Evolutionary conservation across 2,888 invertebrate species (phyloP).

Genomic region (Eurytoma adleriae): DNA sequence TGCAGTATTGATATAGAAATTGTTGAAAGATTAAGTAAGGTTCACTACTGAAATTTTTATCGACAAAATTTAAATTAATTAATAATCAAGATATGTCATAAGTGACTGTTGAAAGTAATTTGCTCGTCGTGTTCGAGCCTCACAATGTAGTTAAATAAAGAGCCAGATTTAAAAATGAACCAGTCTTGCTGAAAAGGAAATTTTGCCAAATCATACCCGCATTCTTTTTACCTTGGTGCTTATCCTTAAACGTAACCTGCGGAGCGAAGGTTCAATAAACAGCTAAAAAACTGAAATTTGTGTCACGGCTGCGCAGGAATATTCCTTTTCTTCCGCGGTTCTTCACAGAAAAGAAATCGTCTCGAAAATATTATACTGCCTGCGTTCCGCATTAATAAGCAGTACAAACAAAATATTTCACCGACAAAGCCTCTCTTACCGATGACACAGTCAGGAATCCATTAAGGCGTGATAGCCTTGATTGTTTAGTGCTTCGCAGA

Average conservation of each 20-base stretch:
- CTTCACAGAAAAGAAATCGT: neutral
- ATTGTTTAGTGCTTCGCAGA: too few relatives aligned
- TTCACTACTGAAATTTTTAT: too few relatives aligned
- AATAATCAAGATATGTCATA: too few relatives aligned
- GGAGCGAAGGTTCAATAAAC: conserved; percentile 35
- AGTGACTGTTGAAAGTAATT: too few relatives aligned
- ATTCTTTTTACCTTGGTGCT: conserved; percentile 17
- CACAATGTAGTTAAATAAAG: too few relatives aligned
- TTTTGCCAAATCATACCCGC: conserved; percentile 18
- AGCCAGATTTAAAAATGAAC: too few relatives aligned
- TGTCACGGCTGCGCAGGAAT: conserved; percentile 23
- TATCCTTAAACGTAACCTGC: conserved; percentile 1
- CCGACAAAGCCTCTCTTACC: neutral
- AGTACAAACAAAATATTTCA: neutral
- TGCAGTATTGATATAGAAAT: too few relatives aligned
- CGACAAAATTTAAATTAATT: too few relatives aligned
- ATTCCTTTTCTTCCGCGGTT: conserved; percentile 10
- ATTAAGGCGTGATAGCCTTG: too few relatives aligned
- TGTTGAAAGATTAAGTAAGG: too few relatives aligned
- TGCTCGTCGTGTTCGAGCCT: too few relatives aligned
- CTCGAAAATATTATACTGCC: neutral
- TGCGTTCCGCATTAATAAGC: conserved; percentile 3
- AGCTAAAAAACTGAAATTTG: conserved; percentile 23
- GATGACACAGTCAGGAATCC: too few relatives aligned
- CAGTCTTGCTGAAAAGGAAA: neutral